phyloP scores from a whole-genome alignment of 2,113 vertebrate genomes.

The Oncorhynchus tshawytscha region DNA sequence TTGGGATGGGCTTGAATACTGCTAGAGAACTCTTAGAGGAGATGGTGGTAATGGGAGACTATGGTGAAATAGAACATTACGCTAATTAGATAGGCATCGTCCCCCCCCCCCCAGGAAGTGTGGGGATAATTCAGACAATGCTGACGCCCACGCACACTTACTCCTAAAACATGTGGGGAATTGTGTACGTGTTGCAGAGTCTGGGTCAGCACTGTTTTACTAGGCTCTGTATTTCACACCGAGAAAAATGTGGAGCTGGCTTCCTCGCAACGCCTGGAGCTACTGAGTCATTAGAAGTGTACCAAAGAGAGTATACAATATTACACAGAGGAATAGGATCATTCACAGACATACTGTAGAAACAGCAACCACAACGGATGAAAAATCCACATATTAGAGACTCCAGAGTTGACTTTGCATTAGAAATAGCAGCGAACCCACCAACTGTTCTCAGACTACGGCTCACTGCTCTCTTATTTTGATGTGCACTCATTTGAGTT shows the following conservation, averaged over 20 bases:
- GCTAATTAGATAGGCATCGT: background rate
- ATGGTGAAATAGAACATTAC: background rate
- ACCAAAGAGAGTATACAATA: background rate
- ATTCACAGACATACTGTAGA: slow-evolving; percentile 4
- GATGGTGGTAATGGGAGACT: background rate
- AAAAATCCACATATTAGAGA: background rate
- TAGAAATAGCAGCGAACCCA: background rate
- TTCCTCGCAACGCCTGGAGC: slow-evolving; percentile 34
- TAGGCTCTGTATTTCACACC: background rate
- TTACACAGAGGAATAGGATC: background rate
- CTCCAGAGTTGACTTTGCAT: background rate
- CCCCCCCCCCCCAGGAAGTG: background rate
- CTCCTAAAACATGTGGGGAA: background rate
- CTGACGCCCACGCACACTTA: background rate
- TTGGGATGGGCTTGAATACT: slow-evolving; percentile 38
- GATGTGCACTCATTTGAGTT: background rate
- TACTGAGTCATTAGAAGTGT: slow-evolving; percentile 29
- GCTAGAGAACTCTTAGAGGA: background rate
- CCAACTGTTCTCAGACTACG: background rate
- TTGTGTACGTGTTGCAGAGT: background rate
- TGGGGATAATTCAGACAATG: background rate
- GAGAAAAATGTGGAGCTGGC: slow-evolving; percentile 1
- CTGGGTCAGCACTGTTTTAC: slow-evolving; percentile 12
- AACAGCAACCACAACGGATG: slow-evolving; percentile 17
- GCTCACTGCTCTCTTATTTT: background rate